Conservation (phyloP, 2,113 vertebrate genomes). For the Charina bottae region DNA sequence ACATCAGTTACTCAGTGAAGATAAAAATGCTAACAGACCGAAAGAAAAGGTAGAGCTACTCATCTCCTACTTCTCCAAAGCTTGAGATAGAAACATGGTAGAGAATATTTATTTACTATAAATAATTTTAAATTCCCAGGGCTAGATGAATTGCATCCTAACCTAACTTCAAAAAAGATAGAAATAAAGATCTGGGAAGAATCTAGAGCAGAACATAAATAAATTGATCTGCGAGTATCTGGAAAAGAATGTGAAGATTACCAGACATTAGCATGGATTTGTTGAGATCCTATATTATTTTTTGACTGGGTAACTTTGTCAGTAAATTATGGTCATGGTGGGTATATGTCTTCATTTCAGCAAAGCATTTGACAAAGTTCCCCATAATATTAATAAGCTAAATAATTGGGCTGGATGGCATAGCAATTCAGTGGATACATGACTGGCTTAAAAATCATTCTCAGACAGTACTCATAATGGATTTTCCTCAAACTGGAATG, state of each 20-base stretch:
- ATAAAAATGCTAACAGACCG: neutral
- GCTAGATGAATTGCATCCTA: neutral
- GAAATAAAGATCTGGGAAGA: neutral
- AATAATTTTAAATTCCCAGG: neutral
- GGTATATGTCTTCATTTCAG: neutral
- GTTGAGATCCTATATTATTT: neutral
- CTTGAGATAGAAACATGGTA: neutral
- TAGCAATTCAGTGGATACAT: neutral
- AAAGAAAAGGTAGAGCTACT: neutral
- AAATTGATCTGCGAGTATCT: neutral
- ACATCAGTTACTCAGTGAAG: neutral
- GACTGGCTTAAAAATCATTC: neutral
- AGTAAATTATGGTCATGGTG: neutral
- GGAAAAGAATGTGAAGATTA: neutral
- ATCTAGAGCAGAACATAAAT: neutral
- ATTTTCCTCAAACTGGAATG: neutral
- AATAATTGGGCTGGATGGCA: neutral
- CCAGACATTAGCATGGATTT: neutral
- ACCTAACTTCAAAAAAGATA: neutral
- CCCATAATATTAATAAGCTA: neutral
- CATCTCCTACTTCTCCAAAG: neutral
- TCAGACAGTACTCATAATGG: neutral
- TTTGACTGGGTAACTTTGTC: neutral
- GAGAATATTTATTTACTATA: neutral
- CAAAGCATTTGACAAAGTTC: neutral